A percentile compares a stretch with the other conserved stretches of the same genome.
Evolutionary conservation across 2,888 invertebrate species (phyloP).

Genomic region (Cataglyphis altisquamis): DNA sequence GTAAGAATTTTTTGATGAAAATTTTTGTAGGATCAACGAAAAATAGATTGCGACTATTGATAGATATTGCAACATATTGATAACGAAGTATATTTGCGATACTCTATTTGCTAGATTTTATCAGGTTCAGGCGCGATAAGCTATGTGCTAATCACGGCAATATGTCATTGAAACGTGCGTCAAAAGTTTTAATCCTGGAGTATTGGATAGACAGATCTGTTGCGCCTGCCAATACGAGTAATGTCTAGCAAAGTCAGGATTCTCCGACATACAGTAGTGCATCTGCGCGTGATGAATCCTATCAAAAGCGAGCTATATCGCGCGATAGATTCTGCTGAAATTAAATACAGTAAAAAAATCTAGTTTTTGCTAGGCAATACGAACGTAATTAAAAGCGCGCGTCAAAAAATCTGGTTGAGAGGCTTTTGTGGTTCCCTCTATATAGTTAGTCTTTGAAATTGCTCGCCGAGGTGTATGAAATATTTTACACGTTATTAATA

Average conservation of each 20-base stretch:
- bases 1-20: not conserved
- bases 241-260: slow-evolving; percentile 39
- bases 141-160: slow-evolving; percentile 65
- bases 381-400: slow-evolving; percentile 41
- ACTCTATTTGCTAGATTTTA: slow-evolving; percentile 35
- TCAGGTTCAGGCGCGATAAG: slow-evolving; percentile 43
- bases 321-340: slow-evolving; percentile 22
- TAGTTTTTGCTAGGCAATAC: slow-evolving; percentile 35
- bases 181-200: slow-evolving; percentile 73
- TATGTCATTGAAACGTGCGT: slow-evolving; percentile 70
- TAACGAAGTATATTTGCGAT: not conserved
- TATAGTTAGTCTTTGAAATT: slow-evolving; percentile 25
- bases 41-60: slow-evolving; percentile 16
- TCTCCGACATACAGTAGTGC: slow-evolving; percentile 32
- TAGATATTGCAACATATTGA: slow-evolving; percentile 14
- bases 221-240: slow-evolving; percentile 20
- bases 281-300: slow-evolving; percentile 37
- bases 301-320: slow-evolving; percentile 36
- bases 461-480: not conserved
- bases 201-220: slow-evolving; percentile 65
- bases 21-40: slow-evolving; percentile 2
- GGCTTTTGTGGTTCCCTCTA: slow-evolving; percentile 11
- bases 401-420: slow-evolving; percentile 31
- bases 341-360: slow-evolving; percentile 40
- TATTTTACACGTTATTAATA: slow-evolving; percentile 36